Base-by-base conservation (phyloP, 2,797 vertebrate species). In the Chrysocyon brachyurus region DNA sequence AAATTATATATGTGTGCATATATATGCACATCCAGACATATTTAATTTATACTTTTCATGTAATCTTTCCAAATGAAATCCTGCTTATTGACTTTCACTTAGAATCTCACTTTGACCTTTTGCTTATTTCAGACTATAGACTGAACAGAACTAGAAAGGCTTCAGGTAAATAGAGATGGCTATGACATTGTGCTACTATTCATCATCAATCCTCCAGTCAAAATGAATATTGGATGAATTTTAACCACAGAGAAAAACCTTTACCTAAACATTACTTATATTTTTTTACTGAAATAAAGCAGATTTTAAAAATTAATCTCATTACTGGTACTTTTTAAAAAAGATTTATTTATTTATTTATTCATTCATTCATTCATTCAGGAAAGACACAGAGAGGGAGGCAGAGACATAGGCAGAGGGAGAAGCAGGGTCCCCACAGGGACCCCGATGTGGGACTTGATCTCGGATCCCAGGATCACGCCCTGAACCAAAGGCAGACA, bases 281-380 rank as follows among this genome's bases (percentile, higher is more conserved):
- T 78, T 78, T 59, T 83, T 92, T 78, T 11, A 46, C 78, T 84
- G 57, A 88, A 94, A 84, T 96, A 94, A 94, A 88, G 10, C 28
- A 86, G 59, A 31, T 21, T 82, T 96, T 82, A 15, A 77, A 96
- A 61, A n/a, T 91, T 91, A 66, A 82, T 59, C n/a, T 81, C 26
- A 82, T 87, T 91, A 77, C 26, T 54, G 6, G 40, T 40, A 40
- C 6, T 40, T 7, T 40, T 40, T 6, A 0, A 6, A 6, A 40
- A 40, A 40, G 40, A 40, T 40, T 40, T 40, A 40, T 40, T 40
- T 40, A 40, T 40, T 40, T 40, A 6, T 40, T 6, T 40, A 40
- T 40, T 40, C 1, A 40, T 40, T 40, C 1, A 46, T 40, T 40
- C 40, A 40, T 40, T 5, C 40, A 40, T 40, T 40, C 40, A 40